A percentile compares a stretch with the other conserved stretches of the same genome.
phyloP scores from a whole-genome alignment of 2,797 vertebrate genomes.

The Microcaecilia unicolor region DNA sequence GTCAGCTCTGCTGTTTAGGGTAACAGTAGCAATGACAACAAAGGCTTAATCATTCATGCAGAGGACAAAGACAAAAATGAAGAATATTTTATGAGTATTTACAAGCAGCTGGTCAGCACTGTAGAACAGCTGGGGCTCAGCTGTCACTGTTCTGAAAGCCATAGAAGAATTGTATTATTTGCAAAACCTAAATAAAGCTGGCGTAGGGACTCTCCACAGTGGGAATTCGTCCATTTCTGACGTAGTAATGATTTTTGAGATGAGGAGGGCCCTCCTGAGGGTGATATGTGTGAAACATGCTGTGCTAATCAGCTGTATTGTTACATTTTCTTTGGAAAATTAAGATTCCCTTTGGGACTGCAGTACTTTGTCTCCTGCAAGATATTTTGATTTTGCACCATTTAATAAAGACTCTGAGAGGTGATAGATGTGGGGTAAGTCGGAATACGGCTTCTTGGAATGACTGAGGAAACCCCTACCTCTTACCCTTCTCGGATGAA shows the following conservation, averaged over 20 bases:
- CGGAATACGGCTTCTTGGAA: constrained; percentile 10
- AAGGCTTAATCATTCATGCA: too few species aligned
- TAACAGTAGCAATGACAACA: too few species aligned
- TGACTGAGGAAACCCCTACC: neutral
- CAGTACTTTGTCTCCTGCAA: constrained; percentile 33
- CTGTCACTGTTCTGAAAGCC: constrained; percentile 38
- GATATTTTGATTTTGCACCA: constrained; percentile 43
- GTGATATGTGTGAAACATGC: constrained; percentile 34
- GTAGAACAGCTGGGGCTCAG: constrained; percentile 33
- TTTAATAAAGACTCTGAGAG: constrained; percentile 24
- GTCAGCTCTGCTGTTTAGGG: too few species aligned
- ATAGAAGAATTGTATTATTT: constrained; percentile 29
- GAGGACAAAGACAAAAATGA: too few species aligned
- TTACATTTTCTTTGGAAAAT: constrained; percentile 52
- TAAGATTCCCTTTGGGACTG: constrained; percentile 39
- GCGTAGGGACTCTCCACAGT: constrained; percentile 21
- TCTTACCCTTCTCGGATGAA: constrained; percentile 5
- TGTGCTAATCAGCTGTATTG: constrained; percentile 57
- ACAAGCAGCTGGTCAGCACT: constrained; percentile 40
- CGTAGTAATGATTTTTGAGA: constrained; percentile 42
- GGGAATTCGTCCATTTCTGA: constrained; percentile 30
- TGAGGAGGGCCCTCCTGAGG: constrained; percentile 34
- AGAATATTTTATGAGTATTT: constrained; percentile 29
- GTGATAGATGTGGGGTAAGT: constrained; percentile 29
- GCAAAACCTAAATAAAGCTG: constrained; percentile 23